Conservation (phyloP, 2,888 invertebrate genomes). For the Miltochrista miniata region DNA sequence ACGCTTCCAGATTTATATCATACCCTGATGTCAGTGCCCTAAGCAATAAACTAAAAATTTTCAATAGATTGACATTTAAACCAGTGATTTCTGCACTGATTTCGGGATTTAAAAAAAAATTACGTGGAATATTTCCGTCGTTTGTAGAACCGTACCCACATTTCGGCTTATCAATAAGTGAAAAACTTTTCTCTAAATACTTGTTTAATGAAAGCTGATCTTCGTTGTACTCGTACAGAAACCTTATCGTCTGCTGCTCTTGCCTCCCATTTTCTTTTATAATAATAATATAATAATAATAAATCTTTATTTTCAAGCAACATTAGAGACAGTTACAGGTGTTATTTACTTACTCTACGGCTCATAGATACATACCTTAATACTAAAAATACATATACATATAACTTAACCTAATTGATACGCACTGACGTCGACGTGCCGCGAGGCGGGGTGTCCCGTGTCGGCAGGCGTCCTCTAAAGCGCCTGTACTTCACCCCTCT, state of each 20-base stretch:
- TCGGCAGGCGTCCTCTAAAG: too few species aligned
- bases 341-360: too few species aligned
- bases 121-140: neutral
- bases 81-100: neutral
- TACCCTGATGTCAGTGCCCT: neutral
- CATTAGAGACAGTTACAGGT: too few species aligned
- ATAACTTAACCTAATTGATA: too few species aligned
- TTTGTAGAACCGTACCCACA: neutral
- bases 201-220: neutral
- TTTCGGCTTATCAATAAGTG: neutral
- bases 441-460: too few species aligned
- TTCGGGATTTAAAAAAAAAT: neutral
- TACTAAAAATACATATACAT: too few species aligned
- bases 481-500: too few species aligned
- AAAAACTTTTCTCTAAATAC: neutral
- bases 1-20: neutral
- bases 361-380: too few species aligned
- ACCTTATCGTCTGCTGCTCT: neutral
- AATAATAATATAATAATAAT: too few species aligned
- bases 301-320: too few species aligned
- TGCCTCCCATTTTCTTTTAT: constrained; percentile 4
- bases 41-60: neutral
- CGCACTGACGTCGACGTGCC: too few species aligned
- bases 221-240: constrained; percentile 3
- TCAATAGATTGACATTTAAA: neutral